A percentile compares a stretch with the other conserved stretches of the same genome.
Evolutionary conservation across 2,797 vertebrate species (phyloP).

Genomic region (Philypnodon macrostomus): DNA sequence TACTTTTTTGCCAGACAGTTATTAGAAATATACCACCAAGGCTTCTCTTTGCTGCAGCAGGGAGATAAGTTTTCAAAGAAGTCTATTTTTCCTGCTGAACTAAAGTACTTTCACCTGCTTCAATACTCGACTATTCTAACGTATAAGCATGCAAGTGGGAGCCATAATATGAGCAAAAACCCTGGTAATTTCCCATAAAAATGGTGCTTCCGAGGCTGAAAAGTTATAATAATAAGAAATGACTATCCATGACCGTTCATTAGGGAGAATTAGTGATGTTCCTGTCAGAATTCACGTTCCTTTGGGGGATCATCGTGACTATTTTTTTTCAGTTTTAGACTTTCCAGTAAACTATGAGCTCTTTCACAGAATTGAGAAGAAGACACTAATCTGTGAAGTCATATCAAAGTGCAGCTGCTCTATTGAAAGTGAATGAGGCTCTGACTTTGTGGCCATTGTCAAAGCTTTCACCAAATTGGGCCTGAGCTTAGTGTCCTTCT

Average conservation of each 20-base stretch:
- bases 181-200: background rate
- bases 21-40: background rate
- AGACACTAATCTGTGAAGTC: slow-evolving; percentile 38
- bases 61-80: background rate
- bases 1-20: too few species aligned
- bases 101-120: slow-evolving; percentile 4
- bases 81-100: background rate
- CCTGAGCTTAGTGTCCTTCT: slow-evolving; percentile 2
- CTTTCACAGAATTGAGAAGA: slow-evolving; percentile 19
- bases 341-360: slow-evolving; percentile 21
- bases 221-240: slow-evolving; percentile 5
- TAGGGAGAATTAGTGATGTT: slow-evolving; percentile 13
- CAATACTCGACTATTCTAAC: background rate
- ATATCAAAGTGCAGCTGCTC: slow-evolving; percentile 45
- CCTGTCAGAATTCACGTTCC: slow-evolving; percentile 17
- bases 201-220: background rate
- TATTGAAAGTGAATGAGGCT: slow-evolving; percentile 33
- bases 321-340: slow-evolving; percentile 10
- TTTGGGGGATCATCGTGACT: slow-evolving; percentile 15
- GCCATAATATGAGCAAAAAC: slow-evolving; percentile 1
- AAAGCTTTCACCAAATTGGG: slow-evolving; percentile 14
- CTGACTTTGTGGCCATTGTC: slow-evolving; percentile 21
- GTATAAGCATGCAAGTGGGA: background rate
- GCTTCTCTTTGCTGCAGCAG: background rate
- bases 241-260: slow-evolving; percentile 8